Conservation (phyloP, 2,113 vertebrate genomes). For the Sebastes fasciatus region DNA sequence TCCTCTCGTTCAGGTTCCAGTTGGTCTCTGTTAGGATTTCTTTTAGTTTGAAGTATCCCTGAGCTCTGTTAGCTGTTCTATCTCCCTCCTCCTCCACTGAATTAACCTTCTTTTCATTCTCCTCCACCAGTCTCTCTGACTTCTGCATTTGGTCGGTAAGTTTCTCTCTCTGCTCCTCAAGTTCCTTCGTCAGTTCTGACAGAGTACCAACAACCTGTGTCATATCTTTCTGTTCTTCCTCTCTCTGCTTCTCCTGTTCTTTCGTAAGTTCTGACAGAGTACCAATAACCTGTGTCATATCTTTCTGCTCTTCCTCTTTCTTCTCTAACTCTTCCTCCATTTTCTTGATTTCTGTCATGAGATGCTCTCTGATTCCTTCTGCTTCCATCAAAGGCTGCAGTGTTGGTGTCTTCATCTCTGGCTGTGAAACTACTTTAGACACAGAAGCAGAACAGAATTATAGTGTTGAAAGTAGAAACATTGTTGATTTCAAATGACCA, state of each 20-base stretch:
- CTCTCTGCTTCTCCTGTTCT: too few species aligned
- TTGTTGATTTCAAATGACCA: too few species aligned
- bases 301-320: not conserved
- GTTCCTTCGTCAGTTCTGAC: fast-evolving
- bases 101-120: not conserved
- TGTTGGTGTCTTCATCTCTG: not conserved
- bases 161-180: not conserved
- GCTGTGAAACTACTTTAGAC: too few species aligned
- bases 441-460: too few species aligned
- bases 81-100: not conserved
- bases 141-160: fast-evolving
- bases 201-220: not conserved
- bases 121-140: not conserved
- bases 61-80: not conserved
- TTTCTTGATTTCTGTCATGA: not conserved
- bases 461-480: too few species aligned
- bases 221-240: not conserved
- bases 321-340: not conserved
- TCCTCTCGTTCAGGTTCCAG: not conserved
- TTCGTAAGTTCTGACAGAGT: too few species aligned
- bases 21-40: not conserved
- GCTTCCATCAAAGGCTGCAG: not conserved
- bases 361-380: not conserved
- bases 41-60: not conserved
- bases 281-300: too few species aligned